Base-by-base conservation (phyloP, 2,888 invertebrate species). In the Cataglyphis livida region DNA sequence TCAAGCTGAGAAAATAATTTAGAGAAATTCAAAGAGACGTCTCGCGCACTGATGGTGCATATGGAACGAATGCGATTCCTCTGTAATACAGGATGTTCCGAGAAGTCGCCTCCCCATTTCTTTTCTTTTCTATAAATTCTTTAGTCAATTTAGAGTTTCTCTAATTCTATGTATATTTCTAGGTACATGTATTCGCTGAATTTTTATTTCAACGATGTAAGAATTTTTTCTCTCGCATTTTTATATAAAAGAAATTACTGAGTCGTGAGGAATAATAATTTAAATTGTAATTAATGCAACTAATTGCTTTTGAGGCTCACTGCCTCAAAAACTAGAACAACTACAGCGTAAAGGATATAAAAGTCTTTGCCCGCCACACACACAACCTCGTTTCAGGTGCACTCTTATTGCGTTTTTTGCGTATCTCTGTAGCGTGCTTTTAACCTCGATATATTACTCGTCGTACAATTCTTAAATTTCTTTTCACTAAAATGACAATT, bases 1-100 rank as follows among this genome's bases (percentile, higher is more conserved):
- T 75, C 75, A 75, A 75, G 75, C 75, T 75, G 75, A 64, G 75
- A 75, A 75, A 75, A 75, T 64, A 75, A 64, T 75, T 51, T 51
- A 25, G 12, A 64, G 21, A n/a, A 64, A 51, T 64, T 44, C 48
- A 51, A 51, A 75, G 48, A 62, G 21, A 73, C n/a, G 41, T 32
- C 25, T 38, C 28, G 59, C 25, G 59, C n/a, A 1, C 9, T 38
- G 79, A 41, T 18, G 61, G 54, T 62, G 51, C 38, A 18, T 12
- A 32, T 38, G 38, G 32, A 44, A 5, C 21, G 44, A 73, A 61
- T 28, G 44, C 44, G 48, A 62, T 61, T 74, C 41, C 32, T 51
- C 21, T 48, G 32, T 28, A 62, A 73, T 32, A 62, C 62, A 62
- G 62, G 15, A 32, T 74, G 25, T 38, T 64, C 4, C 62, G 48